Conservation (phyloP, 1,140 invertebrate genomes). For the Drosophila miranda region DNA sequence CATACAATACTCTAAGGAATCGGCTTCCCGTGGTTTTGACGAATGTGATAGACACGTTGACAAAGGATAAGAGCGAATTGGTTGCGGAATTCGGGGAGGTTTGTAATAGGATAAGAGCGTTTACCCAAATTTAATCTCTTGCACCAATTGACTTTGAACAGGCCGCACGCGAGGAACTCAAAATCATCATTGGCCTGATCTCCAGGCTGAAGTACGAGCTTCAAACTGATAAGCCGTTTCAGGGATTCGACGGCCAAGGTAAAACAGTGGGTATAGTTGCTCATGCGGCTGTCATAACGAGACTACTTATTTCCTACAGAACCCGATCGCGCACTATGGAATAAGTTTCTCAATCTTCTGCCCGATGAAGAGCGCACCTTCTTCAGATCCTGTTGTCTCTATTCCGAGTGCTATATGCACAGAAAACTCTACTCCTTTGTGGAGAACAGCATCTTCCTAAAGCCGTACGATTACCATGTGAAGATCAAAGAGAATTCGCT, state of each 20-base stretch:
- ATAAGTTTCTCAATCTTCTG: slow-evolving; percentile 82
- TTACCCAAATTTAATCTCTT: slow-evolving; percentile 8
- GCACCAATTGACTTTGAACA: slow-evolving; percentile 64
- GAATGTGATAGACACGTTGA: slow-evolving; percentile 93
- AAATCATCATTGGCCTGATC: slow-evolving; percentile 89
- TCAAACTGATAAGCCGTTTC: slow-evolving; percentile 93
- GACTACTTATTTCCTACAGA: slow-evolving; percentile 38
- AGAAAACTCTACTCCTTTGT: slow-evolving; percentile 91
- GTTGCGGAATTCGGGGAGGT: slow-evolving; percentile 87
- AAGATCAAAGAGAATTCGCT: slow-evolving; percentile 88
- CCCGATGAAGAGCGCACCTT: slow-evolving; percentile 84
- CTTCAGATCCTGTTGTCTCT: slow-evolving; percentile 93
- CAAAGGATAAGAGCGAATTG: slow-evolving; percentile 88
- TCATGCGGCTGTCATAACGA: background rate
- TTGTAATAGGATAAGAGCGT: slow-evolving; percentile 57
- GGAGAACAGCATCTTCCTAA: slow-evolving; percentile 87
- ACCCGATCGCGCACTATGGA: slow-evolving; percentile 83
- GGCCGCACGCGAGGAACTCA: slow-evolving; percentile 88
- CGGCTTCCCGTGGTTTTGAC: slow-evolving; percentile 95
- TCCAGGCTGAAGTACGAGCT: slow-evolving; percentile 96
- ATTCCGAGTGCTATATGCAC: slow-evolving; percentile 97
- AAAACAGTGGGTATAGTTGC: background rate
- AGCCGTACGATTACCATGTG: slow-evolving; percentile 90
- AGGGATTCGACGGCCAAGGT: slow-evolving; percentile 82
- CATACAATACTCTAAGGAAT: slow-evolving; percentile 92